phyloP scores from a whole-genome alignment of 2,113 vertebrate genomes.

The Serinus canaria region DNA sequence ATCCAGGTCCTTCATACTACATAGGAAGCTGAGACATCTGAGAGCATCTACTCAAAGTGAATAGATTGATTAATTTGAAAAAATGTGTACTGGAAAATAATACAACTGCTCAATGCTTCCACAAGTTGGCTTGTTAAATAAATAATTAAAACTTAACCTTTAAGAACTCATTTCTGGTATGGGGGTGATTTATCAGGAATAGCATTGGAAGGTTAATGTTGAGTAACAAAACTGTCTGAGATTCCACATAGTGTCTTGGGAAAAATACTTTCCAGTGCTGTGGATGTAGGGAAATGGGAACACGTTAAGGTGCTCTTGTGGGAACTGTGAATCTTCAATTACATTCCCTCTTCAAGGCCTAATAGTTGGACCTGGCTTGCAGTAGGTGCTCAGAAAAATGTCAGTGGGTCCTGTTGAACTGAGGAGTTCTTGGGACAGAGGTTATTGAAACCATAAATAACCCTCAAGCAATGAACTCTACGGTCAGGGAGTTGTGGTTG shows the following conservation, averaged over 20 bases:
- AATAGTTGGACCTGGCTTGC: neutral
- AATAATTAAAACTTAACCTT: neutral
- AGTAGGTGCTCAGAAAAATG: neutral
- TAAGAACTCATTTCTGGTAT: neutral
- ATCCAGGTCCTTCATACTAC: neutral
- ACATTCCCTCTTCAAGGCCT: neutral
- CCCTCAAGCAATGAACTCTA: neutral
- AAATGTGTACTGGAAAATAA: neutral
- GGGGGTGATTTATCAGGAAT: neutral
- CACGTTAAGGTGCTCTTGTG: neutral
- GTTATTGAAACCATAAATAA: conserved; percentile 33
- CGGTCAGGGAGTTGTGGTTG: neutral
- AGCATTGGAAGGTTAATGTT: neutral
- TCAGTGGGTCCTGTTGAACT: neutral
- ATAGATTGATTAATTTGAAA: neutral
- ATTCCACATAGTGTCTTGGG: neutral
- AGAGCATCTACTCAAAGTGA: neutral
- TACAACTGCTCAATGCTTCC: neutral
- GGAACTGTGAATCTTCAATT: neutral
- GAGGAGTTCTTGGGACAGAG: neutral
- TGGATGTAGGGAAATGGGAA: neutral
- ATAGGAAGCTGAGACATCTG: neutral
- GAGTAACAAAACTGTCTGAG: neutral
- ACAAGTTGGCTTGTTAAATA: neutral
- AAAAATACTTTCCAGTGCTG: neutral